A percentile compares a stretch with the other conserved stretches of the same genome.
phyloP scores from a whole-genome alignment of 2,797 vertebrate genomes.

The Phalloptychus januarius region DNA sequence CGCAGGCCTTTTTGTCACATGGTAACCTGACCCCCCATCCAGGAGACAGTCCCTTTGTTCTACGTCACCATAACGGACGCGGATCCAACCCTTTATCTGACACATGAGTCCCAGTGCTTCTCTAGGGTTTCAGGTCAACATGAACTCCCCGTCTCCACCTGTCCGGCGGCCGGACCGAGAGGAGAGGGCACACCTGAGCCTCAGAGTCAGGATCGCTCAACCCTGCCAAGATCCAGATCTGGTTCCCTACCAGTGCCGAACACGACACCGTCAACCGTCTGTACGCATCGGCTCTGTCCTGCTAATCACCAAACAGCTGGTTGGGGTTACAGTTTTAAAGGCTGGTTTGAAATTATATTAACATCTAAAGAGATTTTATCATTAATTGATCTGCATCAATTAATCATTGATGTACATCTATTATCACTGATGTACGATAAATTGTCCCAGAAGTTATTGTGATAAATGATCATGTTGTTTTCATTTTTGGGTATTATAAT shows the following conservation, averaged over 20 bases:
- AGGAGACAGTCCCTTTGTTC: conserved; percentile 71
- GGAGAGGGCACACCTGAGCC: conserved; percentile 74
- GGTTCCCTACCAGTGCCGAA: conserved; percentile 72
- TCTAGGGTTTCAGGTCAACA: conserved; percentile 78
- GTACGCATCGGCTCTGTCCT: conserved; percentile 49
- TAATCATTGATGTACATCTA: too few species aligned
- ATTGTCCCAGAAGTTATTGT: too few species aligned
- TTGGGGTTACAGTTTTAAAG: conserved; percentile 29
- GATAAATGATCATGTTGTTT: too few species aligned
- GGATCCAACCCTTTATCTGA: conserved; percentile 71
- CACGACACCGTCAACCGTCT: conserved; percentile 60
- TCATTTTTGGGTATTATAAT: too few species aligned
- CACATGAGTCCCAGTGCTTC: conserved; percentile 66
- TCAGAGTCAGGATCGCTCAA: conserved; percentile 61
- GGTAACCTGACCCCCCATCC: conserved; percentile 61
- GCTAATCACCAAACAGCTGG: conserved; percentile 42
- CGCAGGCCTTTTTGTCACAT: conserved; percentile 45
- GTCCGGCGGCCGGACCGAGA: conserved; percentile 52
- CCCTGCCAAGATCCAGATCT: conserved; percentile 67
- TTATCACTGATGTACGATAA: too few species aligned
- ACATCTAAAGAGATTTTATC: conserved; percentile 28
- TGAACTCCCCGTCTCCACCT: conserved; percentile 64
- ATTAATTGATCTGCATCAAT: conserved; percentile 16
- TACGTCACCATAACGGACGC: conserved; percentile 72
- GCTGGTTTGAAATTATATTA: conserved; percentile 25